phyloP scores from a whole-genome alignment of 2,113 vertebrate species.

The Cottus gobio region DNA sequence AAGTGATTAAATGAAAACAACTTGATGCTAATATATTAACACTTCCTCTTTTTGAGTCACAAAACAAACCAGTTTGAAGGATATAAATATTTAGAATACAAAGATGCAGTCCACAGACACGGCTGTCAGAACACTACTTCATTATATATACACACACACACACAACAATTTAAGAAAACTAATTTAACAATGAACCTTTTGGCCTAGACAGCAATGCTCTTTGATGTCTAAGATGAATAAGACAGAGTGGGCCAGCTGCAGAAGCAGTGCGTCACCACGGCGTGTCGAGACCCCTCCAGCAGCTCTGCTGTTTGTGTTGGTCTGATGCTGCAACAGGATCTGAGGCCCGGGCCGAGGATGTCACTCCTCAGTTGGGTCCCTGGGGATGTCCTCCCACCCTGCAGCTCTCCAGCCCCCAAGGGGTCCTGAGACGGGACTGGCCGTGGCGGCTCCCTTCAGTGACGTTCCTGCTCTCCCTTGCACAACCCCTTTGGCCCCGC shows the following conservation, averaged over 20 bases:
- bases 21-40: too few relatives aligned
- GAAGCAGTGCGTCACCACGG: background rate
- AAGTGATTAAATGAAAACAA: too few relatives aligned
- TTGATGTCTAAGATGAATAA: constrained; percentile 21
- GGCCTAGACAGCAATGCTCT: background rate
- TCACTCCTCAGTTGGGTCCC: constrained; percentile 49
- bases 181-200: background rate
- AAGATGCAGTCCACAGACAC: too few relatives aligned
- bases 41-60: too few relatives aligned
- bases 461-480: constrained; percentile 36
- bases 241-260: constrained; percentile 36
- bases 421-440: background rate
- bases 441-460: constrained; percentile 22
- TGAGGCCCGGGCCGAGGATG: constrained; percentile 43
- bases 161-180: background rate
- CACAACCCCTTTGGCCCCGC: constrained; percentile 4
- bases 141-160: too few relatives aligned
- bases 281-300: constrained; percentile 66
- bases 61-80: too few relatives aligned
- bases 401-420: background rate
- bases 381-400: constrained; percentile 24
- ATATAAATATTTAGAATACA: too few relatives aligned
- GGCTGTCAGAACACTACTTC: too few relatives aligned
- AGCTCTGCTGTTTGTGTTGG: constrained; percentile 71
- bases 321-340: constrained; percentile 70